Base-by-base conservation (phyloP, 2,113 vertebrate genomes). In the Callipepla squamata region DNA sequence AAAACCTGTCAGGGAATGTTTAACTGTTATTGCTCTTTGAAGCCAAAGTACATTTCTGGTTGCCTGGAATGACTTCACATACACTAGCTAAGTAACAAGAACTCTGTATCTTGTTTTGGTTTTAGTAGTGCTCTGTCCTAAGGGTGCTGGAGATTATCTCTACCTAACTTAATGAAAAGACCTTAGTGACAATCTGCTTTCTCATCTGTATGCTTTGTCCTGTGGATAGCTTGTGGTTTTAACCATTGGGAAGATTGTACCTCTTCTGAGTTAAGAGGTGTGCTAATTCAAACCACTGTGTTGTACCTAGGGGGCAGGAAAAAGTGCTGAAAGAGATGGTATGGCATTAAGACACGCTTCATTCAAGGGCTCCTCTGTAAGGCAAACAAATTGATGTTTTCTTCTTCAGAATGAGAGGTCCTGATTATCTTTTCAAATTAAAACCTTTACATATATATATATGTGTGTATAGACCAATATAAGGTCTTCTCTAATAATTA, bases 181-280 rank as follows among this genome's bases (percentile, higher is more conserved):
- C 3, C 36, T 40, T 19, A 59, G 34, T 45, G 48, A 57, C 32
- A 55, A 48, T 55, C 73, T 63, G 50, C 34, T 50, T 69, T 92
- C 88, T 86, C 80, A 92, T 76, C 62, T 88, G 44, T 89, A 95
- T 72, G 80, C 94, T 95, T 93, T 96, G 95, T 73, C 95, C 96
- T 94, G 94, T 88, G 93, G 96, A 65, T 69, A 81, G 55, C 48
- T 34, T 47, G 55, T 91, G 75, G 81, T 85, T 88, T 81, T 72
- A 94, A 5, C 67, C 95, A 55, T 80, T 74, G 48, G 70, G 74
- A 23, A 68, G 19, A 23, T 14, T 9, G 28, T 30, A 66, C 3
- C 36, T 51, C 15, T 48, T 17, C 32, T 44, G 61, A 53, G 38
- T 53, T 25, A 66, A 45, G 34, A 20, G 38, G 19, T 50, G 50